Evolutionary conservation across 2,797 vertebrate species (phyloP).

Genomic region (Chelon auratus): DNA sequence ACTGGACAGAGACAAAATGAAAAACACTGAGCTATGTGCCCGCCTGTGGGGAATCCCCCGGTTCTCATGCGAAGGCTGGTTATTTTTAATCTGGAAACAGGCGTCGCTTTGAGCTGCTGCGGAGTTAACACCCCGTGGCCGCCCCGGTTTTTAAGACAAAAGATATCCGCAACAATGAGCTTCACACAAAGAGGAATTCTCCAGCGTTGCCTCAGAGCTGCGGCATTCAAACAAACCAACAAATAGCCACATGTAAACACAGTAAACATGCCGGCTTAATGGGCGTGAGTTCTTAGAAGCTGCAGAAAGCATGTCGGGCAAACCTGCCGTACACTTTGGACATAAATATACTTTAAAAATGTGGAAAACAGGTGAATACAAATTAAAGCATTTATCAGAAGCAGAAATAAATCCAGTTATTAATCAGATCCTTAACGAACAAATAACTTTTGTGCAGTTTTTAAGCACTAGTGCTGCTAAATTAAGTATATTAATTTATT

Average conservation of each 20-base stretch:
- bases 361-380: too few species aligned
- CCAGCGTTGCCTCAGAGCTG: slow-evolving; percentile 36
- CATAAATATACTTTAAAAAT: not conserved
- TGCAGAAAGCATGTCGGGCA: not conserved
- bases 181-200: slow-evolving; percentile 33
- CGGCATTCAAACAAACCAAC: slow-evolving; percentile 27
- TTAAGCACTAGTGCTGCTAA: too few species aligned
- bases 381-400: too few species aligned
- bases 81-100: slow-evolving; percentile 79
- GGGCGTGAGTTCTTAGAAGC: not conserved
- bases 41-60: slow-evolving; percentile 67
- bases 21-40: slow-evolving; percentile 50
- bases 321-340: not conserved
- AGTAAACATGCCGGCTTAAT: not conserved
- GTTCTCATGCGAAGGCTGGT: slow-evolving; percentile 69
- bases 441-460: too few species aligned
- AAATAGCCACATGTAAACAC: slow-evolving; percentile 22
- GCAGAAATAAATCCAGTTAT: too few species aligned
- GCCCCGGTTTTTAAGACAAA: slow-evolving; percentile 56
- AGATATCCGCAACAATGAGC: slow-evolving; percentile 54
- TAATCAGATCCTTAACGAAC: too few species aligned
- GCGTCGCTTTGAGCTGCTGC: slow-evolving; percentile 39
- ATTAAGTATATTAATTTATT: too few species aligned
- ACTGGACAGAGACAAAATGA: slow-evolving; percentile 37
- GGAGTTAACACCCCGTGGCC: slow-evolving; percentile 39